Percentiles rank a stretch among this genome's conserved stretches.
Conservation (phyloP, 2,113 vertebrate genomes). For the Phyllostomus discolor region DNA sequence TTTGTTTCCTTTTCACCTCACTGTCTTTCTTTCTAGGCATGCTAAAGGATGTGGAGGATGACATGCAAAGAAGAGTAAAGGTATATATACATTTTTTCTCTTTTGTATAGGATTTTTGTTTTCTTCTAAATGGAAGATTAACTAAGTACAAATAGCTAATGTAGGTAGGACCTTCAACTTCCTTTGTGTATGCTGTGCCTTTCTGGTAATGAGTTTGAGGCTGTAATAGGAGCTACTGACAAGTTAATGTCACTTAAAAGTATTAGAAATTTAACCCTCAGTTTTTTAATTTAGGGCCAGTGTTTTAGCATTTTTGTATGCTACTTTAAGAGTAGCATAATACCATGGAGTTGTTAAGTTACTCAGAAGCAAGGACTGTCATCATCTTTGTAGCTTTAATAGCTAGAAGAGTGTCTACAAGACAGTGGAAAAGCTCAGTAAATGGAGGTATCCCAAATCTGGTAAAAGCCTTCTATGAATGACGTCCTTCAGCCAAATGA, state of each 20-base stretch:
- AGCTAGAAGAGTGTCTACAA: not conserved
- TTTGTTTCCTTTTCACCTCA: conserved; percentile 24
- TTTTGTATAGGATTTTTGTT: not conserved
- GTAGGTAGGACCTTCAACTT: not conserved
- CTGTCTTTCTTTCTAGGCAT: conserved; percentile 85
- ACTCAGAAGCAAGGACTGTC: not conserved
- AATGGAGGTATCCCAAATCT: not conserved
- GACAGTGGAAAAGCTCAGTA: not conserved
- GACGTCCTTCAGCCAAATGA: not conserved
- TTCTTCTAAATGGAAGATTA: conserved; percentile 16
- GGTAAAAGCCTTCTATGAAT: not conserved
- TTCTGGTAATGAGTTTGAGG: not conserved
- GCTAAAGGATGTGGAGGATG: conserved; percentile 99
- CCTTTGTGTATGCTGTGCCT: not conserved
- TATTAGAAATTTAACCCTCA: not conserved
- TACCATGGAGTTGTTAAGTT: not conserved
- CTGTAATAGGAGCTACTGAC: not conserved
- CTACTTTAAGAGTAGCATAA: conserved; percentile 6
- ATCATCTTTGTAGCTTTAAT: not conserved
- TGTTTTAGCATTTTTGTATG: conserved; percentile 3
- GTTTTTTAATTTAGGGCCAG: not conserved
- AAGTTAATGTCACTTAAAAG: not conserved
- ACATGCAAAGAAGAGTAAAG: conserved; percentile 98
- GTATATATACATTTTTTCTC: conserved; percentile 74
- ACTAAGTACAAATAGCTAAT: not conserved